Conservation (phyloP, 2,888 invertebrate species). For the Erebia ligea region DNA sequence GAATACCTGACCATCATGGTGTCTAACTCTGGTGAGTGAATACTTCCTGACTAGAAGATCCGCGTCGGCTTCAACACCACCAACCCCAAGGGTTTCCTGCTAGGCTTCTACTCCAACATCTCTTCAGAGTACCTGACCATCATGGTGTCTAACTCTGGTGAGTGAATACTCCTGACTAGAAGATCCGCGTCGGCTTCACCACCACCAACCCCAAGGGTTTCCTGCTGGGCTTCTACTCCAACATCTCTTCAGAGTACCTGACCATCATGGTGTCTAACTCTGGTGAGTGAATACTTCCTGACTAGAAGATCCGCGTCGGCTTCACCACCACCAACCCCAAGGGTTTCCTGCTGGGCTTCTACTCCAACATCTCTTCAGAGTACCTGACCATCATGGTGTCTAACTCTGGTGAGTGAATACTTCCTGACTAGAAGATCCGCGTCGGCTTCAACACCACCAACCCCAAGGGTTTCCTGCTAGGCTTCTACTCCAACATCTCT, state of each 20-base stretch:
- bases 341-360: slow-evolving; percentile 96
- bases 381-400: slow-evolving; percentile 97
- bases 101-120: too few species aligned
- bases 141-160: too few species aligned
- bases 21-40: slow-evolving; percentile 95
- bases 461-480: slow-evolving; percentile 96
- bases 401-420: slow-evolving; percentile 87
- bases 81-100: too few species aligned
- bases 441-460: slow-evolving; percentile 98
- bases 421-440: slow-evolving; percentile 88
- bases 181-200: slow-evolving; percentile 97
- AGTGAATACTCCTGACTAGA: too few species aligned
- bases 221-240: slow-evolving; percentile 94
- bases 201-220: slow-evolving; percentile 98
- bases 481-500: slow-evolving; percentile 92
- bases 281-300: slow-evolving; percentile 90
- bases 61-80: too few species aligned
- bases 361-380: slow-evolving; percentile 93
- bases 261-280: slow-evolving; percentile 98
- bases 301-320: slow-evolving; percentile 96
- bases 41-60: too few species aligned
- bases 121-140: too few species aligned
- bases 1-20: slow-evolving; percentile 97
- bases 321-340: slow-evolving; percentile 98
- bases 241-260: slow-evolving; percentile 94